These are phyloP conservation scores for Lithodes maja DNA, from an alignment of 2,888 invertebrate species.

Conservation along the genomic window DNA sequence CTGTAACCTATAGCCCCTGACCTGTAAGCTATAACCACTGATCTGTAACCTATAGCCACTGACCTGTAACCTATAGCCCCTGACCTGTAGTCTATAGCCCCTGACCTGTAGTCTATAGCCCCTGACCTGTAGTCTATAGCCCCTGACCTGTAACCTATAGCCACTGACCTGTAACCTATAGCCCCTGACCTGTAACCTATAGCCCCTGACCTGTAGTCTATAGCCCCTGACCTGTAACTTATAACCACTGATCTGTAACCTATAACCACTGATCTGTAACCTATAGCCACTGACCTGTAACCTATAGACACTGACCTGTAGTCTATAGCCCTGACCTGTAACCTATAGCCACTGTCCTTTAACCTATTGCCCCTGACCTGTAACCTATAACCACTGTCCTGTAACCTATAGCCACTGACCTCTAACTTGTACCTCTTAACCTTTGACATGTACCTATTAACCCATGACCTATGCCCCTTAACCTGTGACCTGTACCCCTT, in stretches of 20 bases:
- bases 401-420: neutral
- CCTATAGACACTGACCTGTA: neutral
- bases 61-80: neutral
- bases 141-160: neutral
- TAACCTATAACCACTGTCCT: neutral
- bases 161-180: neutral
- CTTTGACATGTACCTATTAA: no score
- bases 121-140: neutral
- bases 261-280: neutral
- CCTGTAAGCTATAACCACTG: neutral
- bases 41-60: neutral
- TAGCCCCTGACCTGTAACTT: neutral
- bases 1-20: neutral
- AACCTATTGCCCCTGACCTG: neutral
- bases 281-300: neutral
- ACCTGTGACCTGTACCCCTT: no score
- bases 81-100: no score
- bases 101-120: neutral
- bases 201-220: neutral
- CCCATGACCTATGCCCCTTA: no score
- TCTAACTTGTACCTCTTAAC: no score
- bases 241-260: neutral
- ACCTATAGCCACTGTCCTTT: neutral
- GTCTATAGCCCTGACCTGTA: neutral
- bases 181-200: neutral